phyloP scores from a whole-genome alignment of 1,140 invertebrate species.

The Dreissena rostriformis region DNA sequence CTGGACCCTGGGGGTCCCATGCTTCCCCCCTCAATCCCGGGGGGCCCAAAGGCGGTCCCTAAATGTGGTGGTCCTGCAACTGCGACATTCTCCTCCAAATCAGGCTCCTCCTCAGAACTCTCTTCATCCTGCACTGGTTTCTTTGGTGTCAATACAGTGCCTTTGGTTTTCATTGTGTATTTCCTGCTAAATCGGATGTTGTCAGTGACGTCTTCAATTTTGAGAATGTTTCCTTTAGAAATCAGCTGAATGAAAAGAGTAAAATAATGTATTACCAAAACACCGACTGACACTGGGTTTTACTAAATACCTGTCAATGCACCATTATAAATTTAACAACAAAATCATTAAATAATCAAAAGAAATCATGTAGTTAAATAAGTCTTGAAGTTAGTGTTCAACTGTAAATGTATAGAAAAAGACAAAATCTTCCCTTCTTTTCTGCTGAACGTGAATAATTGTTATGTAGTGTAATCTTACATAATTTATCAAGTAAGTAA shows the following conservation, averaged over 20 bases:
- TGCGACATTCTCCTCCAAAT: not conserved
- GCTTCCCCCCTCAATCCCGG: not conserved
- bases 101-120: not conserved
- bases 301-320: too few relatives aligned
- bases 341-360: too few relatives aligned
- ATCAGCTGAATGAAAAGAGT: slow-evolving; percentile 30
- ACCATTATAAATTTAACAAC: too few relatives aligned
- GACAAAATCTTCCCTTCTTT: too few relatives aligned
- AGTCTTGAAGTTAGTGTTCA: too few relatives aligned
- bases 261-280: not conserved
- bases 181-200: not conserved
- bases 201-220: slow-evolving; percentile 4
- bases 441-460: too few relatives aligned
- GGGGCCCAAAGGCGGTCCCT: not conserved
- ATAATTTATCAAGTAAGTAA: too few relatives aligned
- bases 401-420: too few relatives aligned
- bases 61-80: not conserved
- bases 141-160: not conserved
- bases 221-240: slow-evolving; percentile 34
- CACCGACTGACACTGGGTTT: too few relatives aligned
- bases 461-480: too few relatives aligned
- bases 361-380: too few relatives aligned
- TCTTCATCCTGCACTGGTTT: not conserved
- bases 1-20: not conserved
- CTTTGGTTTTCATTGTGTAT: slow-evolving; percentile 6